Evolutionary conservation across 2,888 invertebrate species (phyloP).

Genomic region (Nymphalis c-album): DNA sequence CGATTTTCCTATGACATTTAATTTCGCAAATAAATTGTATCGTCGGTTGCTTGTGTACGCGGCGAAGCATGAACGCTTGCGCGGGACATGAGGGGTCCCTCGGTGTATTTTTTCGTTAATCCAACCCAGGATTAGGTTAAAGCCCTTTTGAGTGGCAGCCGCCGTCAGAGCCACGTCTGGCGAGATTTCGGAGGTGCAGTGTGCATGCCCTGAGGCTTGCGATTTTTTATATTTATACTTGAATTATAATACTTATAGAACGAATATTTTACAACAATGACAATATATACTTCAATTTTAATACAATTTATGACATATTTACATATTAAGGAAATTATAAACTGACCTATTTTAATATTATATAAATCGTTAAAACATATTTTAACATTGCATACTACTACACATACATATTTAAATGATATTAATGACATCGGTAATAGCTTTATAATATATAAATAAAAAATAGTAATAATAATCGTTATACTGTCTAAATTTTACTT

Average conservation of each 20-base stretch:
- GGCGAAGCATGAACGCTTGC: constrained; percentile 76
- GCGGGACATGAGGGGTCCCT: constrained; percentile 71
- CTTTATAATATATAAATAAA: too few relatives aligned
- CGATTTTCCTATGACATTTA: constrained; percentile 35
- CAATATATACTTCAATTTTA: neutral
- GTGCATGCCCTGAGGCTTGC: constrained; percentile 48
- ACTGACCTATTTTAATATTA: too few relatives aligned
- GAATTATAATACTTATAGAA: neutral
- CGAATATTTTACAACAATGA: neutral
- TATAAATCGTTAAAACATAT: too few relatives aligned
- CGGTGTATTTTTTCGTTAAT: constrained; percentile 78
- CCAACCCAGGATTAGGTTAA: constrained; percentile 77
- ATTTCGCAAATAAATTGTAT: constrained; percentile 23
- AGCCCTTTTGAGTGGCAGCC: constrained; percentile 80
- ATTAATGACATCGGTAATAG: too few relatives aligned
- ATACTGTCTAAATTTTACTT: too few relatives aligned
- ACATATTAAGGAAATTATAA: too few relatives aligned
- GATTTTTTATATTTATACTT: constrained; percentile 39
- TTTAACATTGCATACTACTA: too few relatives aligned
- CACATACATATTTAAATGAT: too few relatives aligned
- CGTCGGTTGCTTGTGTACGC: constrained; percentile 47
- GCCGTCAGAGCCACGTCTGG: constrained; percentile 73
- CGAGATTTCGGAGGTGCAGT: constrained; percentile 47
- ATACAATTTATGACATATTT: too few relatives aligned
- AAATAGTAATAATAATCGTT: too few relatives aligned